Base-by-base conservation (phyloP, 2,797 vertebrate species). In the Natrix natrix region DNA sequence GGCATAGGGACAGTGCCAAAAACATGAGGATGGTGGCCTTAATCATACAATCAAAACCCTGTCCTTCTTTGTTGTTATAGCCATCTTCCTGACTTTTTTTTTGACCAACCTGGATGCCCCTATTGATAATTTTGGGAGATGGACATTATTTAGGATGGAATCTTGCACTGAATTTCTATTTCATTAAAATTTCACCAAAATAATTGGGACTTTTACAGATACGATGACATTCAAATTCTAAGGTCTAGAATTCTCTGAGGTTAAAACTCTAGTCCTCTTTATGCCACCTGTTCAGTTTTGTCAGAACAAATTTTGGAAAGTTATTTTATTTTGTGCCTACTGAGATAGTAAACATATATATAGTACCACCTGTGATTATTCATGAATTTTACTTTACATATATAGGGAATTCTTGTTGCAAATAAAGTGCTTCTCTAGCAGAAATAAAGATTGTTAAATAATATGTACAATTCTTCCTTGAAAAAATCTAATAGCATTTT, bases 381-480 rank as follows among this genome's bases (percentile, higher is more conserved):
- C 66, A 16, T 32, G 28, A 14, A 69, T 32, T 86, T 61, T 52
- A 32, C 20, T 59, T n/a, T 37, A 83, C 12, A 92, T 32, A 1
- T 2, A 89, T 32, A 55, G 20, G 10, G 37, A 24, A 89, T 22
- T 22, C 8, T 86, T 90, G 55, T 55, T 92, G 57, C n/a, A 88
- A 88, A 88, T 59, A 43, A 92, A 86, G n/a, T 69, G 69, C 52
- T 92, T 86, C 61, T 43, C n/a, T 90, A 60, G 74, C 88, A 92
- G 8, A 28, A 52, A 61, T 6, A 11, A 90, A 61, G 57, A 8
- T 43, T 54, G 13, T 22, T 22, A 63, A 37, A 66, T 86, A 78
- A 28, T 59, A 43, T n/a, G 83, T 78, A 56, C 89, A 52, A 37
- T 86, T 86, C 43, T 37, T 61, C 60, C 59, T 90, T 86, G 37